Conservation (phyloP, 2,888 invertebrate species). For the Microctonus hyperodae region DNA sequence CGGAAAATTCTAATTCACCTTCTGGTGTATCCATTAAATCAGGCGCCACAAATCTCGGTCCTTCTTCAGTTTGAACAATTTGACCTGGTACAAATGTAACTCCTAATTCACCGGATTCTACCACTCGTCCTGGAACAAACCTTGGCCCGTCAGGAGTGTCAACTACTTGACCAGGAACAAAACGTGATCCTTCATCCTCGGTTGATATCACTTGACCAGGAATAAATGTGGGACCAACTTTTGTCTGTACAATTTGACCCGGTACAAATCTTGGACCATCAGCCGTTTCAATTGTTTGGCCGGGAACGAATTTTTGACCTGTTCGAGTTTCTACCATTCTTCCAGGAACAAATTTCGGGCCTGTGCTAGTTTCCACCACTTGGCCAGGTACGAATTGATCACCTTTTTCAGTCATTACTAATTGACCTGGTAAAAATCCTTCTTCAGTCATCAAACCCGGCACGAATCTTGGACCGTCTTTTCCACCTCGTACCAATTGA, state of each 20-base stretch:
- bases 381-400: conserved; percentile 77
- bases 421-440: conserved; percentile 74
- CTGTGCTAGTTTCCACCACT: conserved; percentile 74
- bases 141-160: conserved; percentile 75
- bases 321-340: conserved; percentile 76
- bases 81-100: conserved; percentile 65
- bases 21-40: conserved; percentile 73
- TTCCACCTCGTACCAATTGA: conserved; percentile 69
- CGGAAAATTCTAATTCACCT: conserved; percentile 72
- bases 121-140: conserved; percentile 67
- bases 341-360: conserved; percentile 79
- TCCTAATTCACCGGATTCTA: conserved; percentile 63
- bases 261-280: conserved; percentile 80
- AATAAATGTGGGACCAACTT: conserved; percentile 78
- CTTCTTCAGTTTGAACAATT: conserved; percentile 65
- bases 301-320: conserved; percentile 73
- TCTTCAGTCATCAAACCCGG: conserved; percentile 75
- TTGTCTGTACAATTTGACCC: conserved; percentile 78
- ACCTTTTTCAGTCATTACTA: conserved; percentile 73
- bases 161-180: conserved; percentile 74
- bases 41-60: conserved; percentile 73
- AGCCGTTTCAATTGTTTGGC: conserved; percentile 75
- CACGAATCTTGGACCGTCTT: conserved; percentile 72
- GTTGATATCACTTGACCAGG: conserved; percentile 79
- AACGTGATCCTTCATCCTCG: conserved; percentile 65